These are phyloP conservation scores for Tetropium fuscum DNA, from an alignment of 2,888 invertebrate genomes.

Conservation along the genomic window DNA sequence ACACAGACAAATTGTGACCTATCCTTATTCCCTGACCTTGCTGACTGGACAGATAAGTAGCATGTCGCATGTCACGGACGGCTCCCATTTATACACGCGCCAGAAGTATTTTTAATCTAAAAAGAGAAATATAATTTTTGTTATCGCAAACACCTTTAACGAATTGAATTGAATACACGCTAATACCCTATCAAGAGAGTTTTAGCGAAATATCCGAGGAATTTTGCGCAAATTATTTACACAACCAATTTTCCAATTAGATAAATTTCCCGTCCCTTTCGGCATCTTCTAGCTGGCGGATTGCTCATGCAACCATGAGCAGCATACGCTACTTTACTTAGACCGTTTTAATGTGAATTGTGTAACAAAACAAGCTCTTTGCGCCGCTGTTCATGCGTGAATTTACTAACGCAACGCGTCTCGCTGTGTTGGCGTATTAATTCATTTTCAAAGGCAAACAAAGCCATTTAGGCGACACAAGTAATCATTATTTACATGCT, in stretches of 20 bases:
- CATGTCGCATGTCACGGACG: too few relatives aligned
- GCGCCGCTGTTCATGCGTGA: conserved; percentile 27
- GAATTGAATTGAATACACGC: too few relatives aligned
- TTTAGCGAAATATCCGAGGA: too few relatives aligned
- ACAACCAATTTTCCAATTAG: conserved; percentile 33
- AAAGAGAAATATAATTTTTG: too few relatives aligned
- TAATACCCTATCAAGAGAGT: too few relatives aligned
- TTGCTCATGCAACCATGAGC: conserved; percentile 29
- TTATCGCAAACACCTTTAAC: too few relatives aligned
- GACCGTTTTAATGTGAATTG: conserved; percentile 30
- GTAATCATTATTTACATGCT: conserved; percentile 21
- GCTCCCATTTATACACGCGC: too few relatives aligned
- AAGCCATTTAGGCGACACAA: conserved; percentile 9
- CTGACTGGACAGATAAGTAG: too few relatives aligned
- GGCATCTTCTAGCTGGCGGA: conserved; percentile 7
- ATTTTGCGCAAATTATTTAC: conserved; percentile 18
- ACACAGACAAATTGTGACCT: too few relatives aligned
- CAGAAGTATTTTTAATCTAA: too few relatives aligned
- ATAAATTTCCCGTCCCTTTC: conserved; percentile 22
- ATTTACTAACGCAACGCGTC: conserved; percentile 17
- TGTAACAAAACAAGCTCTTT: conserved; percentile 32
- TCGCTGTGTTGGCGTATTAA: conserved; percentile 22
- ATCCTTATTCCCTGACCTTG: too few relatives aligned
- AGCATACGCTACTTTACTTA: conserved; percentile 27
- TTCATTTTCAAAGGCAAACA: conserved; percentile 28